Evolutionary conservation across 2,113 vertebrate species (phyloP).

Genomic region (Peromyscus leucopus): DNA sequence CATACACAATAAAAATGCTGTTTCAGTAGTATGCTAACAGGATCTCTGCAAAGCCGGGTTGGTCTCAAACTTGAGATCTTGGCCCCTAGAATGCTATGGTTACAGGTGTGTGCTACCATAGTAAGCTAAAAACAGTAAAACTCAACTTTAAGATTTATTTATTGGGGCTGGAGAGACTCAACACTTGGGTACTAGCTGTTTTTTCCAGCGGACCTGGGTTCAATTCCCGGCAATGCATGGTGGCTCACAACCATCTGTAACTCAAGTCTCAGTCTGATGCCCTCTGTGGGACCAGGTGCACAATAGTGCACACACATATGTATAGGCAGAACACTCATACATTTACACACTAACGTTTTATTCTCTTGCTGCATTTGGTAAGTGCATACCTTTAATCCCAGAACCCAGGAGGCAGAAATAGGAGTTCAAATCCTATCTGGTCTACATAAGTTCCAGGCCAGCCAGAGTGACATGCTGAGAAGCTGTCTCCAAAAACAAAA

Average conservation of each 20-base stretch:
- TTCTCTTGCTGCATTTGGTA: not conserved
- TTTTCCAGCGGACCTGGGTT: not conserved
- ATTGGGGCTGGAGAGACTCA: not conserved
- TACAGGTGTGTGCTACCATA: not conserved
- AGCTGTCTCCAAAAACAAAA: not conserved
- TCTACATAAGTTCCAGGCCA: not conserved
- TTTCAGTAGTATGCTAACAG: not conserved
- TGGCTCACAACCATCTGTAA: not conserved
- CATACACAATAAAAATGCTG: not conserved
- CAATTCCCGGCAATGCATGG: not conserved
- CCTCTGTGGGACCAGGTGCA: not conserved
- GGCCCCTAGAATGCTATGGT: not conserved
- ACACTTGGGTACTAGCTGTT: not conserved
- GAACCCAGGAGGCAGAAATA: not conserved
- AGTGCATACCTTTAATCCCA: not conserved
- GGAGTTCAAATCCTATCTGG: not conserved
- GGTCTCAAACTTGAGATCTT: not conserved
- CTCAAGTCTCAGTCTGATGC: not conserved
- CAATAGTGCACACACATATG: not conserved
- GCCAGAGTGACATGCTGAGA: not conserved
- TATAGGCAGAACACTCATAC: not conserved
- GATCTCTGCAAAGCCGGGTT: not conserved
- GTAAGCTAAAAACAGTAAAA: not conserved
- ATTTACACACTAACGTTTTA: not conserved
- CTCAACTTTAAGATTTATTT: not conserved